Percentiles rank a stretch among this genome's conserved stretches.
These are phyloP conservation scores for Heliconius cydno DNA, from an alignment of 2,888 invertebrate species.

Conservation along the genomic window DNA sequence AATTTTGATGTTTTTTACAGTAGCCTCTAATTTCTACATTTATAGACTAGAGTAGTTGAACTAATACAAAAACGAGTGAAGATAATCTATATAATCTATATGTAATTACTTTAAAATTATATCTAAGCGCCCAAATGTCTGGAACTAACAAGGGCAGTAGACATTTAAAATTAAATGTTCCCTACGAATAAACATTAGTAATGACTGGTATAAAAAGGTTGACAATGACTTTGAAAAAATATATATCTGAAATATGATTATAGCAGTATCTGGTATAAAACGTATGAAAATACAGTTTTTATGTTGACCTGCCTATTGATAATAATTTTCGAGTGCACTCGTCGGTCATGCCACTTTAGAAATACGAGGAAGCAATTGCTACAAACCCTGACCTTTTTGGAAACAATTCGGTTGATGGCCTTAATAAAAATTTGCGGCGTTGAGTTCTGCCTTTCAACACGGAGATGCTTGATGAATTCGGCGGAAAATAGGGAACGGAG, in stretches of 20 bases:
- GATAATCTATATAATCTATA: no score
- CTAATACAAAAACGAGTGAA: no score
- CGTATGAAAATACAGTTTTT: not conserved
- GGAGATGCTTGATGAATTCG: no score
- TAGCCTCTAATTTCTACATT: no score
- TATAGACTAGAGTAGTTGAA: no score
- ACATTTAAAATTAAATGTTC: not conserved
- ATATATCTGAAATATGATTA: not conserved
- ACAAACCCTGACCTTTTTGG: constrained; percentile 12
- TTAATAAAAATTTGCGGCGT: no score
- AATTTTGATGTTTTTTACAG: no score
- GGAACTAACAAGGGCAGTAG: not conserved
- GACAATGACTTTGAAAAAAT: not conserved
- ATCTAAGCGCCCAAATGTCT: not conserved
- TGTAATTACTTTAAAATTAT: no score
- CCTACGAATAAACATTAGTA: not conserved
- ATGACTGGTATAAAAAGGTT: no score
- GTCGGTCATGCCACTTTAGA: constrained; percentile 1
- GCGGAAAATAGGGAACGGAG: no score
- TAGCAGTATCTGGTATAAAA: no score
- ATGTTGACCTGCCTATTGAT: not conserved
- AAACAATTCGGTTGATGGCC: not conserved
- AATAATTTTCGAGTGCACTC: not conserved
- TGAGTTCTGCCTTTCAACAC: no score
- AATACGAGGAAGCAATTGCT: constrained; percentile 1